phyloP scores from a whole-genome alignment of 2,888 invertebrate genomes.

The Entomobrya multifasciata region DNA sequence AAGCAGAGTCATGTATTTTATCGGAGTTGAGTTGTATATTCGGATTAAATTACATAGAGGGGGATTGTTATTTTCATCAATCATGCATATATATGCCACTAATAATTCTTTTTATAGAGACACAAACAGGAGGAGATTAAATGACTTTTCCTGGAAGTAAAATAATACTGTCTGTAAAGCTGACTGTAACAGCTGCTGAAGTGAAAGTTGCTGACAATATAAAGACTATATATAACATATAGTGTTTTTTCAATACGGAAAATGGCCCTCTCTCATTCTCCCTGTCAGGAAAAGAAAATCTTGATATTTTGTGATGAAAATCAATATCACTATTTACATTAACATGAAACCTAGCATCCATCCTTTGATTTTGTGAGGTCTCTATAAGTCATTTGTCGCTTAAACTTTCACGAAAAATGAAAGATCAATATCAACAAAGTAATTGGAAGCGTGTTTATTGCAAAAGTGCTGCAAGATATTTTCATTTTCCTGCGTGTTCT shows the following conservation, averaged over 20 bases:
- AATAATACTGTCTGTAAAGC: conserved; percentile 11
- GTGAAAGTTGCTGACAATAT: not conserved
- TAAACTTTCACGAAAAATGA: not conserved
- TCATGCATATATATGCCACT: conserved; percentile 17
- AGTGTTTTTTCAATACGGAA: no score
- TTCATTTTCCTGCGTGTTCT: not conserved
- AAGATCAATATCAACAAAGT: not conserved
- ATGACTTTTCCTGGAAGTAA: conserved; percentile 9
- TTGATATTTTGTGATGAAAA: not conserved
- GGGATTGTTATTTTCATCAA: conserved; percentile 45
- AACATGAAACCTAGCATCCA: no score
- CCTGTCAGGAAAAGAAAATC: not conserved
- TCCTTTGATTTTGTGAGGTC: not conserved
- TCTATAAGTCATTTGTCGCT: not conserved
- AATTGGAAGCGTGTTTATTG: not conserved
- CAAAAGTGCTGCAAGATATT: not conserved
- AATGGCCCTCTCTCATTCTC: not conserved
- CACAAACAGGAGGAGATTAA: conserved; percentile 6
- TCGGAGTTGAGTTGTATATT: conserved; percentile 11
- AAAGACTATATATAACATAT: no score
- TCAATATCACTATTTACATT: conserved; percentile 28
- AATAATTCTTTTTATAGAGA: conserved; percentile 4
- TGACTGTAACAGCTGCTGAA: not conserved
- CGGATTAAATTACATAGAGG: conserved; percentile 38
- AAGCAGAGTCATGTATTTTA: conserved; percentile 40